Conservation (phyloP, 2,113 vertebrate genomes). For the Nothobranchius furzeri region DNA sequence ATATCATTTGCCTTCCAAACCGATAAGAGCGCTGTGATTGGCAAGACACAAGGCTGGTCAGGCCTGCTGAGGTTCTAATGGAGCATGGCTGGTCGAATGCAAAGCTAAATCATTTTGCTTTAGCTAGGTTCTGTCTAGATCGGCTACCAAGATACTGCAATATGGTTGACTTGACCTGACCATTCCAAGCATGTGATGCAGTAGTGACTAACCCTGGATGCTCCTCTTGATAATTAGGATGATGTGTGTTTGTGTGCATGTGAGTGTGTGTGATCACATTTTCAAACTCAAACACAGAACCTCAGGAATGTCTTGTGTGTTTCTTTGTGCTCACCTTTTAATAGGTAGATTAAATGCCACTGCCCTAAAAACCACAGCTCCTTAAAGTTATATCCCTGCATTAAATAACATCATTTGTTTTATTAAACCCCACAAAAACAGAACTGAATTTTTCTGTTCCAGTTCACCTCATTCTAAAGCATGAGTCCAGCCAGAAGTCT, state of each 20-base stretch:
- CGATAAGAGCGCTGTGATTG: no score
- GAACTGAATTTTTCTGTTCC: neutral
- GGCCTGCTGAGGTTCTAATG: no score
- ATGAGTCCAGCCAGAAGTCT: constrained; percentile 7
- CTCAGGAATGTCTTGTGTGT: neutral
- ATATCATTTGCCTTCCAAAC: no score
- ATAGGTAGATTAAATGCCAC: neutral
- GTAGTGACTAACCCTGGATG: no score
- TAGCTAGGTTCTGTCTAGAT: no score
- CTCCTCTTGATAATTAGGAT: no score
- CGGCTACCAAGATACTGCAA: no score
- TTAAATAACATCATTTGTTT: neutral
- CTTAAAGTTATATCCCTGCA: neutral
- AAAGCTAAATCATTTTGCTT: no score
- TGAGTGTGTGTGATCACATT: neutral
- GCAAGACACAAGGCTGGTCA: no score
- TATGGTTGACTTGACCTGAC: no score
- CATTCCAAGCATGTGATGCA: no score
- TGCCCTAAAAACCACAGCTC: neutral
- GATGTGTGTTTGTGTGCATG: neutral
- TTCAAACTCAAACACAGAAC: neutral
- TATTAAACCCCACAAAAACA: neutral
- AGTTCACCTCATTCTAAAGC: neutral
- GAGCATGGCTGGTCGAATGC: no score
- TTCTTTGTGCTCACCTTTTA: neutral